phyloP scores from a whole-genome alignment of 2,797 vertebrate species.

The Melanotaenia boesemani region DNA sequence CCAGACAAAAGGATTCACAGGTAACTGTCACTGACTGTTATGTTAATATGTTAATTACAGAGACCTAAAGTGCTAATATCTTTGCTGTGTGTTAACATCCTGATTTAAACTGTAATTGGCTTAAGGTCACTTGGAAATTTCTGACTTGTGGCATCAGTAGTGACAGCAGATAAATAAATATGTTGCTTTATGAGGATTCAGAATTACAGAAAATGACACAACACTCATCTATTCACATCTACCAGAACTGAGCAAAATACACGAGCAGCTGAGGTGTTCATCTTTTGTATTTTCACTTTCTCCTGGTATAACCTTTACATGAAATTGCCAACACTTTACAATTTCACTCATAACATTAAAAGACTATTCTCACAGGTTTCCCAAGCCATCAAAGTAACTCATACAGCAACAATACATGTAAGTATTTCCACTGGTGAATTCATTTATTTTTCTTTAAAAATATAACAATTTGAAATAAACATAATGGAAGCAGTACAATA shows the following conservation, averaged over 20 bases:
- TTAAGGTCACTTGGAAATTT: too few relatives aligned
- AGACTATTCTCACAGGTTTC: not conserved
- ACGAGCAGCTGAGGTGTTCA: not conserved
- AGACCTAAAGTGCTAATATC: too few relatives aligned
- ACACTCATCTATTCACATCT: not conserved
- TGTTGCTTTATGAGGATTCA: not conserved
- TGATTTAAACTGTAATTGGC: too few relatives aligned
- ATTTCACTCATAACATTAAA: not conserved
- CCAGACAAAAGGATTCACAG: too few relatives aligned
- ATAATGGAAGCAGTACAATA: conserved; percentile 68
- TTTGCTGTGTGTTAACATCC: too few relatives aligned
- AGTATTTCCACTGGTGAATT: conserved; percentile 44
- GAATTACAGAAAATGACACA: not conserved
- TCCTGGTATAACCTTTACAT: not conserved
- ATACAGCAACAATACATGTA: conserved; percentile 1
- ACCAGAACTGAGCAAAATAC: not conserved
- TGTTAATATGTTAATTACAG: too few relatives aligned
- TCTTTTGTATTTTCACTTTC: not conserved
- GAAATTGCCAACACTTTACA: not conserved
- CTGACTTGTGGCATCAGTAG: not conserved
- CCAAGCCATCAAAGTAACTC: not conserved
- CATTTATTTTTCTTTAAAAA: conserved; percentile 75
- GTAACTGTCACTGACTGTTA: too few relatives aligned
- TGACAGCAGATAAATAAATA: not conserved
- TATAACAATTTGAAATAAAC: conserved; percentile 73